These are phyloP conservation scores for Hyposoter dolosus DNA, from an alignment of 2,888 invertebrate species.

Conservation along the genomic window DNA sequence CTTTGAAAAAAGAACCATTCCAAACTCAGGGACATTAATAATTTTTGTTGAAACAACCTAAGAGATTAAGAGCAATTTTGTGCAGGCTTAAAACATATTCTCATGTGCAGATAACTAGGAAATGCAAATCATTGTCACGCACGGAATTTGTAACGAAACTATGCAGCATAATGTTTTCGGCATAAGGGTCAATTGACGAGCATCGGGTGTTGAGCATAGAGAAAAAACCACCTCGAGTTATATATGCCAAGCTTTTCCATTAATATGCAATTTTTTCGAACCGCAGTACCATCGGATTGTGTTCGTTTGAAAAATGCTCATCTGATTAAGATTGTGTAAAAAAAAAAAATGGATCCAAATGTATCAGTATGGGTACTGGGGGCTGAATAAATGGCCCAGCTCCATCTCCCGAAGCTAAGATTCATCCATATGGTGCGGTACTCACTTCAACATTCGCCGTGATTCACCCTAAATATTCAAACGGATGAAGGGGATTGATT, in stretches of 20 bases:
- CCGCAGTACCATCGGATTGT: background rate
- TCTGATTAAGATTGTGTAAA: slow-evolving; percentile 1
- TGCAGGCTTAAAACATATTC: background rate
- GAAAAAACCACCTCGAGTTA: background rate
- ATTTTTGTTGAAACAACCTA: no score
- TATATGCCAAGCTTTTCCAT: background rate
- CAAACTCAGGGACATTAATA: background rate
- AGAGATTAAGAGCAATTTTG: no score
- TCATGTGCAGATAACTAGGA: background rate
- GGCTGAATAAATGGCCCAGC: slow-evolving; percentile 2
- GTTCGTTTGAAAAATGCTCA: slow-evolving; percentile 9
- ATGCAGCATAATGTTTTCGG: background rate
- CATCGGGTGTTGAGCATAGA: background rate
- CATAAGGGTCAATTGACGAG: slow-evolving; percentile 4
- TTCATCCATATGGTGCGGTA: slow-evolving; percentile 43
- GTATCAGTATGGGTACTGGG: background rate
- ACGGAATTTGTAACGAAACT: background rate
- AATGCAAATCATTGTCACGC: background rate
- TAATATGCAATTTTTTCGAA: background rate
- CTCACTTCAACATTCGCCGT: background rate
- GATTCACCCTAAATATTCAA: slow-evolving; percentile 43
- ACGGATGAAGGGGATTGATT: slow-evolving; percentile 58
- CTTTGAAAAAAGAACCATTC: background rate
- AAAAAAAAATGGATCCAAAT: slow-evolving; percentile 1
- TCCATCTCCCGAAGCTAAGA: background rate